Percentiles rank a stretch among this genome's conserved stretches.
phyloP scores from a whole-genome alignment of 2,797 vertebrate species.

The Ptychobarbus kaznakovi region DNA sequence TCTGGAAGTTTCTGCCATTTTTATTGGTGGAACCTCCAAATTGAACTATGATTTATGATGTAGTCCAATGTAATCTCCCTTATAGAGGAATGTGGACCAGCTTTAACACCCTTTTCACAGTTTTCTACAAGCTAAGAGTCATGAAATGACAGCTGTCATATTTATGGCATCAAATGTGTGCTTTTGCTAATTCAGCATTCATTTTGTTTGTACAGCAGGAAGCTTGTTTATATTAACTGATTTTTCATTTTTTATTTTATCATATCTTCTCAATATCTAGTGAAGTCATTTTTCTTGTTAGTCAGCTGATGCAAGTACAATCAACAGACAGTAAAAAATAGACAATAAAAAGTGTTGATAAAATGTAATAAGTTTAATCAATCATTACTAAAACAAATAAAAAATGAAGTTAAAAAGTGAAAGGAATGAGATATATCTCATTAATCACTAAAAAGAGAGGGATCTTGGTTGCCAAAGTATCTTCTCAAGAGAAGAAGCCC shows the following conservation, averaged over 20 bases:
- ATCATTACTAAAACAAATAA: slow-evolving; percentile 11
- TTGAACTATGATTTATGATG: slow-evolving; percentile 35
- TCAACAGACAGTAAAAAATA: slow-evolving; percentile 16
- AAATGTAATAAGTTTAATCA: slow-evolving; percentile 9
- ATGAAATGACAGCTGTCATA: background rate
- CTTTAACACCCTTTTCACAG: slow-evolving; percentile 1
- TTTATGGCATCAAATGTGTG: background rate
- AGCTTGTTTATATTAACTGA: background rate
- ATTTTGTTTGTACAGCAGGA: background rate
- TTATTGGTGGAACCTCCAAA: slow-evolving; percentile 17
- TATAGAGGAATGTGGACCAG: background rate
- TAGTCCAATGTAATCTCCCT: slow-evolving; percentile 19
- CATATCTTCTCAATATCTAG: slow-evolving; percentile 11
- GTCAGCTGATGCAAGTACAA: background rate
- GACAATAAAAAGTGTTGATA: background rate
- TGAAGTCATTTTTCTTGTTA: slow-evolving; percentile 12
- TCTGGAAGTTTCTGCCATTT: slow-evolving; percentile 20
- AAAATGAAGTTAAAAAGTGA: background rate
- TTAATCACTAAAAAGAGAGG: slow-evolving; percentile 12
- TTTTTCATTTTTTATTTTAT: background rate
- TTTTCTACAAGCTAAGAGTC: background rate
- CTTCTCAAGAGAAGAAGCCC: slow-evolving; percentile 21
- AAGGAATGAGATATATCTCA: slow-evolving; percentile 5
- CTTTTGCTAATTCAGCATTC: background rate
- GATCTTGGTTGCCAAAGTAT: slow-evolving; percentile 2